Percentiles rank a stretch among this genome's conserved stretches.
Evolutionary conservation across 2,888 invertebrate genomes (phyloP).

Genomic region (Celastrina argiolus): DNA sequence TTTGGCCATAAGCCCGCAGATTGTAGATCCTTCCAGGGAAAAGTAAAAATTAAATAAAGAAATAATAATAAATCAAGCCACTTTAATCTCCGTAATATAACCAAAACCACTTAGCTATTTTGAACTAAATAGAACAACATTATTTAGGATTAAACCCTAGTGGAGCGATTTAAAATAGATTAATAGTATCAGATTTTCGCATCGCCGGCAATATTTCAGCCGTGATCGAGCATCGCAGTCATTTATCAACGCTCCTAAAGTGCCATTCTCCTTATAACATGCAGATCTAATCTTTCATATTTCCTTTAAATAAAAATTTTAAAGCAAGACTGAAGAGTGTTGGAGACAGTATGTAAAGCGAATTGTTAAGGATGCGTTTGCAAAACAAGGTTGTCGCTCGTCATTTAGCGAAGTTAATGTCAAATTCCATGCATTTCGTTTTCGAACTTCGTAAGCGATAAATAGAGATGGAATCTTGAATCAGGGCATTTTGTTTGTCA

Average conservation of each 20-base stretch:
- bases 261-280: conserved; percentile 11
- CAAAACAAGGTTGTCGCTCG: too few relatives aligned
- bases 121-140: not conserved
- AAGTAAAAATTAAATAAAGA: too few relatives aligned
- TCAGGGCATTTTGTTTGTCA: too few relatives aligned
- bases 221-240: not conserved
- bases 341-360: not conserved
- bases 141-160: not conserved
- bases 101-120: not conserved
- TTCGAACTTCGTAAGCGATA: too few relatives aligned
- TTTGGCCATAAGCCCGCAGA: too few relatives aligned
- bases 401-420: too few relatives aligned
- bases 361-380: not conserved
- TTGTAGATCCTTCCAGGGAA: too few relatives aligned
- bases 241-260: conserved; percentile 12
- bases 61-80: too few relatives aligned
- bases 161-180: conserved; percentile 6
- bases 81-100: too few relatives aligned
- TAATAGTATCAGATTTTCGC: conserved; percentile 9
- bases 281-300: not conserved
- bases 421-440: too few relatives aligned
- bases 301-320: not conserved
- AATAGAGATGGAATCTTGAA: too few relatives aligned
- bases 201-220: conserved; percentile 14
- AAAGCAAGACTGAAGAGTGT: not conserved